A percentile compares a stretch with the other conserved stretches of the same genome.
These are phyloP conservation scores for Eremophila alpestris DNA, from an alignment of 2,797 vertebrate species.

Conservation along the genomic window DNA sequence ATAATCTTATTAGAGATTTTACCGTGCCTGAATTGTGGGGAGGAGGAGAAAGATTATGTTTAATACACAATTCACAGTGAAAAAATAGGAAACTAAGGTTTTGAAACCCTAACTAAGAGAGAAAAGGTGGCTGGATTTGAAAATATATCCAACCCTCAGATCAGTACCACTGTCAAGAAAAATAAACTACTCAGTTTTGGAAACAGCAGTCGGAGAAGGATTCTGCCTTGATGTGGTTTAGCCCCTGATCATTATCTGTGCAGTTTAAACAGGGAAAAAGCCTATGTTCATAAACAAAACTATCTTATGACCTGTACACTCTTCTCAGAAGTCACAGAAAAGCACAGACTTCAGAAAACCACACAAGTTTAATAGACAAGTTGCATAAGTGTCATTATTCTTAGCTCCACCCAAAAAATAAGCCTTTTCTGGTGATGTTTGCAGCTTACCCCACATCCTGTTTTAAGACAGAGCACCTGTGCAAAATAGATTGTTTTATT, in stretches of 20 bases:
- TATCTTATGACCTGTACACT: neutral
- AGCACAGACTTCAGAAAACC: constrained; percentile 44
- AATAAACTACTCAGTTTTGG: neutral
- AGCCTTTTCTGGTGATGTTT: neutral
- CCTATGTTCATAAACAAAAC: neutral
- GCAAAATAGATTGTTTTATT: neutral
- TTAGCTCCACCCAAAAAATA: neutral
- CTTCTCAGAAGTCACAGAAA: constrained; percentile 28
- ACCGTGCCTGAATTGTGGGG: neutral
- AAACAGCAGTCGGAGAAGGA: neutral
- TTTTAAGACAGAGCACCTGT: constrained; percentile 7
- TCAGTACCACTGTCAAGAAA: neutral
- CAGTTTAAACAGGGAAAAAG: neutral
- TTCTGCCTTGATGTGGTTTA: neutral
- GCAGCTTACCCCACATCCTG: constrained; percentile 58
- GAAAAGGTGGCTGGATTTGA: neutral
- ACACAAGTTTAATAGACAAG: constrained; percentile 27
- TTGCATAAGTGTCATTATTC: neutral
- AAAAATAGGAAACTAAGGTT: neutral
- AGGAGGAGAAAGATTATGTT: neutral
- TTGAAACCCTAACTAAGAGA: neutral
- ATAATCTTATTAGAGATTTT: neutral
- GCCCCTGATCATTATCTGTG: neutral
- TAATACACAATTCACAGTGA: neutral
- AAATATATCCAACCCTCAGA: neutral